Base-by-base conservation (phyloP, 1,140 invertebrate genomes). In the Cataglyphis hispanica region DNA sequence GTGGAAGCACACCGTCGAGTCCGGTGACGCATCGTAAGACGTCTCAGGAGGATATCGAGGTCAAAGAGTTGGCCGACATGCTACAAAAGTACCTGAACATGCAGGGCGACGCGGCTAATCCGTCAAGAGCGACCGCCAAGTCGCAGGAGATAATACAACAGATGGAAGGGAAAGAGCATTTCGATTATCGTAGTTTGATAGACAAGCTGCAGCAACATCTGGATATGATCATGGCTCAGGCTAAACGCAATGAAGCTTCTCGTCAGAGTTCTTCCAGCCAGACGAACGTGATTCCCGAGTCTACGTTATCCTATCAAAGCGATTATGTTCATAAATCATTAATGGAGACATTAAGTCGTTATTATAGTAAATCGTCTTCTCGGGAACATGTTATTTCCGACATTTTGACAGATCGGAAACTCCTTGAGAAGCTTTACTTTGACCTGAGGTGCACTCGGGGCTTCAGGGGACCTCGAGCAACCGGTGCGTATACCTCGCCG, bases 351-450 rank as follows among this genome's bases (percentile, higher is more conserved):
- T 92, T 97, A 0, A 95, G 96, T 72, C 95, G 97, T 60, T 97
- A 97, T 90, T 97, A 97, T 90, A 95, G 96, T 78, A 96, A 96
- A 61, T 96, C 96, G 4, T 94, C 96, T 0, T 97, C 96, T 85
- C 95, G 96, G 70, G 96, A 97, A 84, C 96, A 96, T 92, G 95
- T 97, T 13, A 96, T 97, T 88, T 96, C 96, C 74, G 96, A 97
- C 90, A 95, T 97, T 31, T 92, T 97, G 50, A 97, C 96, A 3
- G 96, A 97, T 92, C 95, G 97, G 74, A 97, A 97, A 91, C 94
- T 97, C 1, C 93, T 97, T 74, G 97, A 97, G 93, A 97, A 96
- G 89, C 93, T 97, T 2, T 97, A 97, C 89, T 97, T 97, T 90
- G 97, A 97, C 91, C 93, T 97, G 61, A 95, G 97, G 85, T 97